Evolutionary conservation across 2,113 vertebrate species (phyloP), one percentile per base, ranked within the genome.

Genomic region (Anser brachyrhynchus): DNA sequence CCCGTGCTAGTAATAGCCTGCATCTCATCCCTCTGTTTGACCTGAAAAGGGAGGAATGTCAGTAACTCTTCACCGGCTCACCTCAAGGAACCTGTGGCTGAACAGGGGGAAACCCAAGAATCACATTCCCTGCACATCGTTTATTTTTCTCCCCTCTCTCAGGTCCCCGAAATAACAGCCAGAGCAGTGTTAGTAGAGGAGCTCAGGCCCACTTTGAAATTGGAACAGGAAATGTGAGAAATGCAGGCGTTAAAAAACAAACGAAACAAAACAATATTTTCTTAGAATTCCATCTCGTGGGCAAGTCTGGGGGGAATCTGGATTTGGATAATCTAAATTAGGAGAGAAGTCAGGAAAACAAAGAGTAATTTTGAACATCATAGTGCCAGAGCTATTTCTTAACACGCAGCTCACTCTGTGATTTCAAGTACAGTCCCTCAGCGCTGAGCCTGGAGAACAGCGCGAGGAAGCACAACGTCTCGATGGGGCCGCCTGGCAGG

Each of bases 341-440:
- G 94, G 96, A 96, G 84, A 93, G 70, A 97, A 96, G 93, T 96
- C 87, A 95, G 69, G 76, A 74, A 96, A 96, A 93, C 87, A 96
- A 94, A 92, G 83, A 87, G 76, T 92, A 72, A 95, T 95, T 92
- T 91, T 43, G 95, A 91, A 57, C 58, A 67, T 91, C 90, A 90
- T 85, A 62, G 71, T 96, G 92, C 93, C 95, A 97, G 85, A 87
- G 77, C 80, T 94, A 88, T 97, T 97, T 96, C 97, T 96, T 97
- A 94, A 97, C 83, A 89, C 71, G 51, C 79, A 77, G 84, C 86
- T 96, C 83, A 23, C 51, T 84, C 94, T 81, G 46, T 92, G 88
- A 87, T 93, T 94, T 92, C 95, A 84, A 92, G 88, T 74, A 82
- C 64, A 93, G 87, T 90, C 79, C 76, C 87, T 90, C 46, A 49